Evolutionary conservation across 2,888 invertebrate genomes (phyloP).

Genomic region (Boloria euphrosyne): DNA sequence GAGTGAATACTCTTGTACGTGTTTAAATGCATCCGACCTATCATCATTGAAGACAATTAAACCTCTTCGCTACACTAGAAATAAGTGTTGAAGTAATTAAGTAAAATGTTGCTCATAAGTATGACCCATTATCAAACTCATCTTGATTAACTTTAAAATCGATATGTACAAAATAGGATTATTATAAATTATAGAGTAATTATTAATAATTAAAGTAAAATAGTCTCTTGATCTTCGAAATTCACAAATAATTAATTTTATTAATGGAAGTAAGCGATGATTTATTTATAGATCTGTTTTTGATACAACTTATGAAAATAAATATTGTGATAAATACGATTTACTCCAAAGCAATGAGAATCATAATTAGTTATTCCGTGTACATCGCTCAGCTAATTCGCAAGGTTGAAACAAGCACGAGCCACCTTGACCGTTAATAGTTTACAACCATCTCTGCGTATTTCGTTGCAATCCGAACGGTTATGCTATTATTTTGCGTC

Average conservation of each 20-base stretch:
- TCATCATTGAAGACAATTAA: no score
- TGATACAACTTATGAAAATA: not conserved
- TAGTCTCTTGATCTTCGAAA: not conserved
- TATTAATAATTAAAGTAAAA: no score
- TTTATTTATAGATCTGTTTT: not conserved
- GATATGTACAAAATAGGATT: conserved; percentile 5
- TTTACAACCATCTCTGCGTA: conserved; percentile 67
- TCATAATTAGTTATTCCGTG: conserved; percentile 49
- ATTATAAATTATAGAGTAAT: conserved; percentile 1
- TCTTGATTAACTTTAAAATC: conserved; percentile 2
- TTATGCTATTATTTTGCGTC: conserved; percentile 43
- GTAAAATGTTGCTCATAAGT: no score
- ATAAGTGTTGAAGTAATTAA: no score
- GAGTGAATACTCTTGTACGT: not conserved
- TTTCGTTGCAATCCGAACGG: conserved; percentile 63
- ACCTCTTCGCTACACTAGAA: no score
- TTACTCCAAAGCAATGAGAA: conserved; percentile 50
- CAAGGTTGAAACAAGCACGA: conserved; percentile 72
- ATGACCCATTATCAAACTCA: not conserved
- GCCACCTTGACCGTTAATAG: conserved; percentile 71
- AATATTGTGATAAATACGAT: conserved; percentile 24
- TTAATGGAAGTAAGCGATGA: not conserved
- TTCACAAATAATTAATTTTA: conserved; percentile 1
- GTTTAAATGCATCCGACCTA: not conserved
- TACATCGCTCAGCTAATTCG: conserved; percentile 58